Base-by-base conservation (phyloP, 2,797 vertebrate species). In the Poecilia velifera region DNA sequence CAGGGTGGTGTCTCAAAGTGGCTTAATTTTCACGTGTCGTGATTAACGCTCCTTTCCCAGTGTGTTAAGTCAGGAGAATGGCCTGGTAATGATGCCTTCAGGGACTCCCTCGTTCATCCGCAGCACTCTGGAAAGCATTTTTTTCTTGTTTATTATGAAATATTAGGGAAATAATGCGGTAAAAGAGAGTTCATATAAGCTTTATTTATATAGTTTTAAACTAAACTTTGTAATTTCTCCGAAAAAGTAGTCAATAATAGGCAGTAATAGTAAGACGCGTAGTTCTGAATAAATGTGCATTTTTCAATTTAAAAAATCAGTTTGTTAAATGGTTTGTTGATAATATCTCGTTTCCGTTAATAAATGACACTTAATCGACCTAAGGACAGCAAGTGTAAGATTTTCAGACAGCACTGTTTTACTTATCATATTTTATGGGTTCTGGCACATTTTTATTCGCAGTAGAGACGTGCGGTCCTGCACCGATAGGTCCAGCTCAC, bases 31-130 rank as follows among this genome's bases (percentile, higher is more conserved):
- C 72, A 68, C 57, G 36, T 64, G 72, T 16, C 39, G 46, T 53
- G 34, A 49, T 85, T 79, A 78, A 84, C 85, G 73, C 46, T 79
- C 66, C 46, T 3, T 13, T 25, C 31, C 12, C 71, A 13, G 49
- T 72, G 57, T 74, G 73, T 62, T 18, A 31, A 81, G 79, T 83
- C 77, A 74, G 88, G 39, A 79, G 74, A 79, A 72, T 39, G 73
- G 80, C 59, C 72, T 77, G 20, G 76, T 89, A 88, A 4, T 93
- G 86, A n/a, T 55, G n/a, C 88, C 28, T 92, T 90, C 88, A 89
- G 12, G 84, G 4, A 14, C 86, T 47, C 46, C 6, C 3, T 34
- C 47, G 74, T 13, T 76, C 66, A 16, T 28, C 18, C 45, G 20
- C 70, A 20, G 43, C 41, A 22, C 14, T 72, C 12, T 43, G 51